Conservation (phyloP, 2,888 invertebrate genomes). For the Mesorhabditis sp. region DNA sequence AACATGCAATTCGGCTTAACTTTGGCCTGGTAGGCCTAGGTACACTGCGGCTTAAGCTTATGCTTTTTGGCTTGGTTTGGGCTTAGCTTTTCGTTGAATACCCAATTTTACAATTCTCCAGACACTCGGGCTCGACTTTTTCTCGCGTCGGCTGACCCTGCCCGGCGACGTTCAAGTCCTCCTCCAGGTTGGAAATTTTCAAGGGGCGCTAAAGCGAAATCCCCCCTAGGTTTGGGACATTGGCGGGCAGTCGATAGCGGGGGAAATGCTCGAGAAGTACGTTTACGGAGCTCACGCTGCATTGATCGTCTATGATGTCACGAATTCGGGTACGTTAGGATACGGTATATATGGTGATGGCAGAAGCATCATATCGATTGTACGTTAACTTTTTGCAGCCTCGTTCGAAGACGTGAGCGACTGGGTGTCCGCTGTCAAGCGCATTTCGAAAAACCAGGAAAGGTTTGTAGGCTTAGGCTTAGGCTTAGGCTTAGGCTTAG, state of each 20-base stretch:
- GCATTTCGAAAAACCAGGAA: slow-evolving; percentile 57
- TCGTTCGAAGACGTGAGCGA: slow-evolving; percentile 75
- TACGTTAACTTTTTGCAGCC: slow-evolving; percentile 76
- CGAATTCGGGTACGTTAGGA: slow-evolving; percentile 63
- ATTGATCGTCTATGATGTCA: slow-evolving; percentile 78
- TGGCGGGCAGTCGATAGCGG: slow-evolving; percentile 74
- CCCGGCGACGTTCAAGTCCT: slow-evolving; percentile 61
- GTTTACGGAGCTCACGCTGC: slow-evolving; percentile 65
- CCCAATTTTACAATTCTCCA: slow-evolving; percentile 47
- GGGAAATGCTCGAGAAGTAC: slow-evolving; percentile 73
- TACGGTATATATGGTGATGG: background rate
- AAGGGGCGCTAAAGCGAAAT: background rate
- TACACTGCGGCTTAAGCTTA: no score
- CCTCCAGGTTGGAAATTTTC: slow-evolving; percentile 38
- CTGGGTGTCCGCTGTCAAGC: slow-evolving; percentile 68
- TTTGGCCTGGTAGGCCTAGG: no score
- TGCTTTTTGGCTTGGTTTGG: background rate
- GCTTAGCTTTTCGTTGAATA: background rate
- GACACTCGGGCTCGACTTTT: slow-evolving; percentile 74
- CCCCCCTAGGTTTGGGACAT: slow-evolving; percentile 73
- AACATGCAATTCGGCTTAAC: no score
- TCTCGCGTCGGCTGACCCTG: slow-evolving; percentile 68
- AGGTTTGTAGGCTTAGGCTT: slow-evolving; percentile 22
- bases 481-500: no score
- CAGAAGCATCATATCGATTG: slow-evolving; percentile 56